Evolutionary conservation across 2,888 invertebrate species (phyloP), one percentile per base, ranked within the genome.

Genomic region (Ennomos erosarius): DNA sequence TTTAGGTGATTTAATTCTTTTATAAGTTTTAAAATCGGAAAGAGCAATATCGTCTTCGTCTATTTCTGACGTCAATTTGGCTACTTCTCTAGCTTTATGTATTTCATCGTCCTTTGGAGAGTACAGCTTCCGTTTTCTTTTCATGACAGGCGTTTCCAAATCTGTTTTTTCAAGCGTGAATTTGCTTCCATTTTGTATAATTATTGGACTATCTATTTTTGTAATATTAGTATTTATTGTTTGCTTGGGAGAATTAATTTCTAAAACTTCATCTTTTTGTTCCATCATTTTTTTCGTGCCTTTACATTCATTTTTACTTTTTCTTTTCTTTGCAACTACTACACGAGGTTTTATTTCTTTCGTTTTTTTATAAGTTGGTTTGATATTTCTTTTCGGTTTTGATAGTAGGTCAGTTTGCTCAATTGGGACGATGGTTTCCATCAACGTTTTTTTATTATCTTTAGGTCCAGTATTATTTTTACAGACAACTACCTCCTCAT

Each of bases 111-210:
- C 75, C 76, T 87, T 88, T 0, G 87, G 85, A 0, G 90, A 90
- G 55, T 88, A 91, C 4, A 91, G 73, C 68, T 90, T 90, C 11
- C 90, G 83, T 70, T 84, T 89, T 62, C 75, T 78, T 43, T 76
- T 79, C 13, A 64, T 42, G 11, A 33, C 8, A 6, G 55, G 52
- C 11, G 35, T 52, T 37, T 10, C 52, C n/a, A 40, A 0, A 45
- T 37, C 26, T 26, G 26, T 26, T 26, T 26, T 26, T 26, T 26
- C 6, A 4, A 26, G 6, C 6, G 26, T 10, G 42, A 13, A 26
- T 53, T 43, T 16, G 40, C 50, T 58, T 59, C 46, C n/a, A 9
- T 50, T 39, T n/a, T 5, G 0, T 43, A 58, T 33, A 55, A n/a
- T n/a, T 10, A 12, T 45, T 33, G 44, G 16, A 6, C 47, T 65